Percentiles rank a stretch among this genome's conserved stretches.
phyloP scores from a whole-genome alignment of 2,797 vertebrate species.

The Pteronotus mesoamericanus region DNA sequence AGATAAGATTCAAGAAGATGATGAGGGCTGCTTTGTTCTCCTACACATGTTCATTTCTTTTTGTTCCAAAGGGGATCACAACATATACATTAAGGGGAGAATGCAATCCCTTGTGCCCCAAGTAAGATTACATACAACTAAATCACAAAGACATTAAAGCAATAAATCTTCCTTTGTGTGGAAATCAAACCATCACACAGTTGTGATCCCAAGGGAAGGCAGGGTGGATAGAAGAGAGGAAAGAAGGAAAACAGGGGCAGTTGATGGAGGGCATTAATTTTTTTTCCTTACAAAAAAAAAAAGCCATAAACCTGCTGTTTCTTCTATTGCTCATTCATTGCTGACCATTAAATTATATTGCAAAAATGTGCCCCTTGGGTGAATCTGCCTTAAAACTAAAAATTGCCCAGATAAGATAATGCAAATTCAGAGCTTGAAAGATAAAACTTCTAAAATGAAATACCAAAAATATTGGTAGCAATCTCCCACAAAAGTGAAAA shows the following conservation, averaged over 20 bases:
- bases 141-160: slow-evolving; percentile 10
- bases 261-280: background rate
- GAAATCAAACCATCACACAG: background rate
- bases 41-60: background rate
- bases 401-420: background rate
- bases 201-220: background rate
- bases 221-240: background rate
- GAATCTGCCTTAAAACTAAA: background rate
- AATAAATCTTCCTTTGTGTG: slow-evolving; percentile 46
- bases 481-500: background rate
- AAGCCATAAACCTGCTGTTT: background rate
- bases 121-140: background rate
- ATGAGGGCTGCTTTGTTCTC: background rate
- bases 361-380: background rate
- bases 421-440: background rate
- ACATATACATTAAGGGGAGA: background rate
- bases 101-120: background rate
- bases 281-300: background rate
- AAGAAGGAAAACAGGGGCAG: background rate
- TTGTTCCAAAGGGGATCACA: background rate
- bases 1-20: background rate
- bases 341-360: background rate
- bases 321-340: background rate
- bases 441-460: background rate
- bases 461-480: background rate